Conservation (phyloP, 2,888 invertebrate genomes). For the Gymnocheta viridis region DNA sequence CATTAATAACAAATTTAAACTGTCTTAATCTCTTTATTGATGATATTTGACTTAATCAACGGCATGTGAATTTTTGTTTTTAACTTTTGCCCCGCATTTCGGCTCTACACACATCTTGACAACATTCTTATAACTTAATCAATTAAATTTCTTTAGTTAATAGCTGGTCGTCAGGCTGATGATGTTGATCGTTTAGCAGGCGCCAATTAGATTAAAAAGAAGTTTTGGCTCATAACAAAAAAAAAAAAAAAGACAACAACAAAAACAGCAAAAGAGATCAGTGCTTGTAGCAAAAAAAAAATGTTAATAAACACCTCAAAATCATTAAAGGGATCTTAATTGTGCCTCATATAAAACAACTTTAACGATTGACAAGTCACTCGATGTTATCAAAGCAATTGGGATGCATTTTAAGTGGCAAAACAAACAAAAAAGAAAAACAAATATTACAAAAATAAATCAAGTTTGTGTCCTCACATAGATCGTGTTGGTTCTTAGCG, state of each 20-base stretch:
- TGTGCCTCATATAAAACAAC: conserved; percentile 49
- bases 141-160: conserved; percentile 28
- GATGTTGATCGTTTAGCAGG: conserved; percentile 41
- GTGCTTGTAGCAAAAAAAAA: not conserved
- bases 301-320: not conserved
- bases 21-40: conserved; percentile 25
- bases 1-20: not conserved
- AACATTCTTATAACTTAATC: conserved; percentile 44
- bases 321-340: conserved; percentile 48
- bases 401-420: not conserved
- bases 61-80: not conserved
- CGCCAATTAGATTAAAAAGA: conserved; percentile 58
- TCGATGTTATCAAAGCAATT: conserved; percentile 7
- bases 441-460: no score
- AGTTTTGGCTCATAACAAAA: not conserved
- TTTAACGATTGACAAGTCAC: conserved; percentile 58
- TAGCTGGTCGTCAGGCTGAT: not conserved
- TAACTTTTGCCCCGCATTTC: not conserved
- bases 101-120: not conserved
- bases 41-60: conserved; percentile 11
- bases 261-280: not conserved
- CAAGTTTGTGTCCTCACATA: no score
- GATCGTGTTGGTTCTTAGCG: no score
- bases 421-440: not conserved
- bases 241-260: not conserved